These are phyloP conservation scores for Mirza zaza DNA, from an alignment of 2,113 vertebrate genomes.

Conservation along the genomic window DNA sequence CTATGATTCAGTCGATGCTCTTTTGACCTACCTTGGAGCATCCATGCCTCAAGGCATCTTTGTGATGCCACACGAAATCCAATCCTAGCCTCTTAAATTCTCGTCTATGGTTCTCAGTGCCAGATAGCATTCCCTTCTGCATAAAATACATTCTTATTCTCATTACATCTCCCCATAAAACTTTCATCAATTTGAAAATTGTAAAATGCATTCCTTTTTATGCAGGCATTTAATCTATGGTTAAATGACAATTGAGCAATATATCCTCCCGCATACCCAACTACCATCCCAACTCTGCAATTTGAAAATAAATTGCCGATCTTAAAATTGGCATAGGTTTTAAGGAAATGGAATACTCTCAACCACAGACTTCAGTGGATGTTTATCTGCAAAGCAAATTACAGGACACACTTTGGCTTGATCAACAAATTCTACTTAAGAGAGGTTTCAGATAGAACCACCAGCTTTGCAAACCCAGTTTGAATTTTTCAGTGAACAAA, in stretches of 20 bases:
- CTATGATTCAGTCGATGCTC: neutral
- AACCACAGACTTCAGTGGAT: conserved; percentile 40
- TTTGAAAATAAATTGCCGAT: conserved; percentile 69
- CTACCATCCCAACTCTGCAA: conserved; percentile 60
- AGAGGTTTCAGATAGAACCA: neutral
- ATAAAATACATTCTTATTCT: conserved; percentile 74
- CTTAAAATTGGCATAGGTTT: conserved; percentile 65
- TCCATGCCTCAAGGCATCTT: conserved; percentile 42
- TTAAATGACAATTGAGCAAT: conserved; percentile 80
- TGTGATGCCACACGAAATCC: conserved; percentile 16
- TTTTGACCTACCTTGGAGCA: conserved; percentile 42
- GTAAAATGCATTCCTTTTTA: conserved; percentile 77
- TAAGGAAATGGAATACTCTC: conserved; percentile 55
- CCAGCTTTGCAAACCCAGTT: neutral
- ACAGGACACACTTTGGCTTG: neutral
- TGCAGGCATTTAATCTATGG: conserved; percentile 78
- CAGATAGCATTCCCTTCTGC: conserved; percentile 60
- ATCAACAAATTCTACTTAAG: conserved; percentile 30
- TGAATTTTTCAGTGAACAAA: neutral
- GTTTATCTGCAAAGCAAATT: conserved; percentile 31
- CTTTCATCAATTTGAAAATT: conserved; percentile 77
- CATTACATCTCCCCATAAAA: conserved; percentile 79
- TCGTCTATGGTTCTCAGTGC: conserved; percentile 31
- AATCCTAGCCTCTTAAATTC: conserved; percentile 47
- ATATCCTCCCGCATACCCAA: conserved; percentile 63